These are phyloP conservation scores for Ceriagrion tenellum DNA, from an alignment of 2,888 invertebrate species.

Conservation along the genomic window DNA sequence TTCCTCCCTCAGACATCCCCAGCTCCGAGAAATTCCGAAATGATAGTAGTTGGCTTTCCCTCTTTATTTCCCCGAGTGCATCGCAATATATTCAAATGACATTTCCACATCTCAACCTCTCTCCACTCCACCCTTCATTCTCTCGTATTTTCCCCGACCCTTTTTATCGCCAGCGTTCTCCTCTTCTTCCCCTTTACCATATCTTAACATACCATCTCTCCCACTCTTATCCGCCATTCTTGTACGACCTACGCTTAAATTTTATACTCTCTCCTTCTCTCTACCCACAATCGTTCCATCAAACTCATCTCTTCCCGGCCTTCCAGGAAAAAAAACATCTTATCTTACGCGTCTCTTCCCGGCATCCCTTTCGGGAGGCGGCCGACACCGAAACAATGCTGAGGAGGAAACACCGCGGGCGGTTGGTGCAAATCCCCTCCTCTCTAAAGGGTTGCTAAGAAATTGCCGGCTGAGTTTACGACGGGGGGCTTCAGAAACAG, in stretches of 20 bases:
- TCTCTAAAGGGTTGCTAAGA: background rate
- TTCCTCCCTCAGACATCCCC: background rate
- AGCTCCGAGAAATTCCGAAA: background rate
- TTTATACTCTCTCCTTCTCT: background rate
- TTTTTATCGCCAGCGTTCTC: background rate
- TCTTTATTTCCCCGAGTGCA: background rate
- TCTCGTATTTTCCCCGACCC: background rate
- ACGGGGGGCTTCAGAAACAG: background rate
- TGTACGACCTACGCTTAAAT: slow-evolving; percentile 1
- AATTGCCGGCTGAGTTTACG: background rate
- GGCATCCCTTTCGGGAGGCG: background rate
- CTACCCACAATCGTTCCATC: background rate
- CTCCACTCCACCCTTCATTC: background rate
- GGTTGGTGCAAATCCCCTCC: background rate
- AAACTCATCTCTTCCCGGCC: background rate
- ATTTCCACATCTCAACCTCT: background rate
- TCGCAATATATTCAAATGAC: slow-evolving; percentile 22
- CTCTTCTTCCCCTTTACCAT: background rate
- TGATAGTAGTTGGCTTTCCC: background rate
- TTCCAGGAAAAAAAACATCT: background rate
- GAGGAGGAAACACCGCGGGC: background rate
- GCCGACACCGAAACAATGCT: background rate
- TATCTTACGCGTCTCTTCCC: background rate
- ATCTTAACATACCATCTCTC: background rate
- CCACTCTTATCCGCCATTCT: background rate